Conservation (phyloP, 1,140 invertebrate genomes). For the Sogatella furcifera region DNA sequence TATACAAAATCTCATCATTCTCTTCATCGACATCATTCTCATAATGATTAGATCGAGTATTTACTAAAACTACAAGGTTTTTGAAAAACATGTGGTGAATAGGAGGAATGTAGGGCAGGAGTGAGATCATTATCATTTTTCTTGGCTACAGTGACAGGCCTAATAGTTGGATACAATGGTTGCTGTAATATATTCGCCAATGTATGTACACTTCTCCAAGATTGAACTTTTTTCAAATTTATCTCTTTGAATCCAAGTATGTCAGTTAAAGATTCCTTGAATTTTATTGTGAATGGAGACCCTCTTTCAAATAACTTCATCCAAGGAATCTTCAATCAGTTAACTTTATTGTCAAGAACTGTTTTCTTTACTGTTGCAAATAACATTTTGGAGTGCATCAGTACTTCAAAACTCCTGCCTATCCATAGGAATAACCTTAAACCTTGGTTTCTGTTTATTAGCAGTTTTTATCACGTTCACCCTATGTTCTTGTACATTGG, state of each 20-base stretch:
- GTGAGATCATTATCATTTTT: not conserved
- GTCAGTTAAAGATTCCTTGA: not conserved
- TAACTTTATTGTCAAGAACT: not conserved
- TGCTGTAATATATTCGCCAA: not conserved
- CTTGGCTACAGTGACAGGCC: not conserved
- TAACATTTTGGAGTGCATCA: not conserved
- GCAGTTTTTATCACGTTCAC: not conserved
- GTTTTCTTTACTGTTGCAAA: not conserved
- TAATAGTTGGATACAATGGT: not conserved
- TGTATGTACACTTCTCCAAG: not conserved
- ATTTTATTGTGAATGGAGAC: not conserved
- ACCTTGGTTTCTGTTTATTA: not conserved
- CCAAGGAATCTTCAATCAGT: not conserved
- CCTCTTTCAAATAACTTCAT: not conserved
- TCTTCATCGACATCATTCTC: too few species aligned
- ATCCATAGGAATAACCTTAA: not conserved
- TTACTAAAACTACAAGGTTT: not conserved
- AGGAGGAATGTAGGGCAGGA: not conserved
- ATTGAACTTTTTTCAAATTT: not conserved
- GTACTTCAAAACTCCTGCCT: not conserved
- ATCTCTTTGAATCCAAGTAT: not conserved
- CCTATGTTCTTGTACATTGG: not conserved
- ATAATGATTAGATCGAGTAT: not conserved
- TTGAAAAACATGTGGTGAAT: not conserved
- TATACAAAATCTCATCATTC: too few species aligned